Percentiles rank a stretch among this genome's conserved stretches.
Evolutionary conservation across 2,113 vertebrate species (phyloP).

Genomic region (Grallaria varia): DNA sequence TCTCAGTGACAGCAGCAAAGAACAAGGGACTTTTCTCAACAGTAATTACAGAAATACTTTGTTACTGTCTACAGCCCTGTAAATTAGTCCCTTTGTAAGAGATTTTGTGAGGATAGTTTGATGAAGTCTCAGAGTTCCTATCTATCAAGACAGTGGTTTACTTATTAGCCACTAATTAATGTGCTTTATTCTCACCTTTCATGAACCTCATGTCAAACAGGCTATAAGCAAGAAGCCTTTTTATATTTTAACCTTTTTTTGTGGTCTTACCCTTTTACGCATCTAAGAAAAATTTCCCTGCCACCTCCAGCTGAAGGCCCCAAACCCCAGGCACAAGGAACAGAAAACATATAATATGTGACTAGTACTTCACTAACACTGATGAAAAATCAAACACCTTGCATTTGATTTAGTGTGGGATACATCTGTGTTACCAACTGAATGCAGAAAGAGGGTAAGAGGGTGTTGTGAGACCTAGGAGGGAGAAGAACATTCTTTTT

Average conservation of each 20-base stretch:
- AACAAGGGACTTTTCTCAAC: slow-evolving; percentile 34
- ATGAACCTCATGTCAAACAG: slow-evolving; percentile 17
- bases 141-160: slow-evolving; percentile 15
- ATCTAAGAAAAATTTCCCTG: slow-evolving; percentile 17
- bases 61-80: neutral
- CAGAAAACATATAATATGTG: neutral
- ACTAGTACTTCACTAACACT: neutral
- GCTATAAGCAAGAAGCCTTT: neutral
- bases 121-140: slow-evolving; percentile 21
- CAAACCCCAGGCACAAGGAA: neutral
- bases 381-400: neutral
- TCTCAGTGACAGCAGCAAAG: slow-evolving; percentile 29
- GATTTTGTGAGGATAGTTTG: neutral
- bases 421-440: neutral
- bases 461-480: neutral
- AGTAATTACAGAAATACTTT: slow-evolving; percentile 44
- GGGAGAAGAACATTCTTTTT: neutral
- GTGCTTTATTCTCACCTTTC: slow-evolving; percentile 32
- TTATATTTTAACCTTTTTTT: slow-evolving; percentile 15
- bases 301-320: neutral
- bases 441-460: neutral
- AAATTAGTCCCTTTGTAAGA: slow-evolving; percentile 47
- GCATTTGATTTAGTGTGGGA: neutral
- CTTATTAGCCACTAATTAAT: slow-evolving; percentile 39
- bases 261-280: slow-evolving; percentile 3